Base-by-base conservation (phyloP, 2,797 vertebrate species). In the Adelosebastes latens region DNA sequence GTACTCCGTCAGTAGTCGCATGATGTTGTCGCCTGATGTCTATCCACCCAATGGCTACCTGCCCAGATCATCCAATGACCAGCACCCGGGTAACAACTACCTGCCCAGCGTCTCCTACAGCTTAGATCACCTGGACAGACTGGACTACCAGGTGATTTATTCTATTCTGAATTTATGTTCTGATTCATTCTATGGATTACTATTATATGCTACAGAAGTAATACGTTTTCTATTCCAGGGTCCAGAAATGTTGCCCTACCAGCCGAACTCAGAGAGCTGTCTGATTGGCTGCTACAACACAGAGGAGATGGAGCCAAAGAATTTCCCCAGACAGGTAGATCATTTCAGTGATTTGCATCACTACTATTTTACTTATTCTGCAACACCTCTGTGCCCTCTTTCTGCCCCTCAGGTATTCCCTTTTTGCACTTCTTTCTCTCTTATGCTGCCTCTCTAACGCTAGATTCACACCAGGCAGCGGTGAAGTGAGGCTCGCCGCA, bases 41-140 rank as follows among this genome's bases (percentile, higher is more conserved):
- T 94, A 93, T 70, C 59, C 74, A 3, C 75, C 90, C 72, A 91
- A 87, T 12, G 88, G 89, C 66, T 93, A 90, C 82, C 75, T 90
- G 65, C 22, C 86, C 34, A 83, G 83, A 76, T 25, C 87, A 18
- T 67, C 91, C 24, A 81, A 64, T 49, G 86, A 93, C 20, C 93
- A 89, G 58, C 94, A 91, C 10, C 81, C 16, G 13, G 83, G 72
- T 22, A 86, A 46, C 67, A 84, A 8, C 85, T 95, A 92, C 89
- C 87, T 95, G 67, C 94, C 94, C 36, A 94, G 92, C 2, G 92
- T 94, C 58, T 94, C 95, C 65, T 94, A 94, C 88, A 94, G 92
- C 75, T 58, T 94, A 16, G 94, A 95, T 58, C 92, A 94, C 81
- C 90, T 94, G 83, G 93, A 94, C 87, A 75, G 90, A 11, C 89